Evolutionary conservation across 2,888 invertebrate genomes (phyloP).

Genomic region (Cheilosia scutellata): DNA sequence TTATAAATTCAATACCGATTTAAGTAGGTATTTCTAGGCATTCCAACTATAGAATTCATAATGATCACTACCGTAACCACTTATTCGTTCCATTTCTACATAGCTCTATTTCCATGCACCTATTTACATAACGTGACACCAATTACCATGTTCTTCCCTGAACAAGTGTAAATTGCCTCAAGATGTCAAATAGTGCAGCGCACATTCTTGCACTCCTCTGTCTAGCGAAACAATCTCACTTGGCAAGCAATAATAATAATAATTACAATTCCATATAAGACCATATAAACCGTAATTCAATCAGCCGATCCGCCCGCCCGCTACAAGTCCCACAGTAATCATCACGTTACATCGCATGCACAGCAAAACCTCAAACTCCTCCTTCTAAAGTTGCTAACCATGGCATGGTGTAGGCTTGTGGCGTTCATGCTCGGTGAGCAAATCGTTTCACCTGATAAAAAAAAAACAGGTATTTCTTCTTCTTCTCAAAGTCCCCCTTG

Average conservation of each 20-base stretch:
- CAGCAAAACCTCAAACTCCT: slow-evolving; percentile 40
- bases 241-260: slow-evolving; percentile 39
- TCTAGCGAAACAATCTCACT: slow-evolving; percentile 8
- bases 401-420: slow-evolving; percentile 30
- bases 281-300: slow-evolving; percentile 56
- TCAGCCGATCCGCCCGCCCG: slow-evolving; percentile 36
- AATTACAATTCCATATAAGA: slow-evolving; percentile 52
- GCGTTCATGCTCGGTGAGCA: slow-evolving; percentile 65
- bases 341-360: slow-evolving; percentile 46
- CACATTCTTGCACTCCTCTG: slow-evolving; percentile 11
- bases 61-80: neutral
- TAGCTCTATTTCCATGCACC: neutral
- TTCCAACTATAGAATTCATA: neutral
- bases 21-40: neutral
- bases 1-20: no score
- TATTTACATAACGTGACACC: slow-evolving; percentile 41
- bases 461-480: slow-evolving; percentile 66
- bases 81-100: slow-evolving; percentile 1
- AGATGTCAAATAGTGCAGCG: slow-evolving; percentile 51
- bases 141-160: slow-evolving; percentile 59
- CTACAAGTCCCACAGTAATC: slow-evolving; percentile 7
- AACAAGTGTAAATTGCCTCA: slow-evolving; percentile 63
- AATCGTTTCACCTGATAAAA: slow-evolving; percentile 49
- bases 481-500: slow-evolving; percentile 34
- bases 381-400: slow-evolving; percentile 49